A percentile compares a stretch with the other conserved stretches of the same genome.
These are phyloP conservation scores for Chiridota heheva DNA, from an alignment of 35 echinoderm and acorn worm species.

Conservation along the genomic window DNA sequence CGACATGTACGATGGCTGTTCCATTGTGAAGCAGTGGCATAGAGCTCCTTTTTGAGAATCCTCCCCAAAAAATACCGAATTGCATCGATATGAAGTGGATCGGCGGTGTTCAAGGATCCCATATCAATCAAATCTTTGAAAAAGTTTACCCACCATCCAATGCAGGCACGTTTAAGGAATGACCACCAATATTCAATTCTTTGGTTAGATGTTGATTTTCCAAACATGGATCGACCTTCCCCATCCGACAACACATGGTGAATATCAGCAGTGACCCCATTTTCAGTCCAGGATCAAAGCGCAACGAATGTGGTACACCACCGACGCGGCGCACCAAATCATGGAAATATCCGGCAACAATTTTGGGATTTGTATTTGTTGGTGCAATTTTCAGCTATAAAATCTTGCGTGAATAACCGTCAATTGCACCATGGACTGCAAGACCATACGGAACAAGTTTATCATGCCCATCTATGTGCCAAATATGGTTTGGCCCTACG, in stretches of 20 bases:
- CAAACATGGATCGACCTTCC: conserved; percentile 27
- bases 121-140: conserved; percentile 47
- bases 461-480: conserved; percentile 23
- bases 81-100: conserved; percentile 34
- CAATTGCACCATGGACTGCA: conserved; percentile 20
- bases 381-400: conserved; percentile 42
- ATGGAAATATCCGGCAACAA: conserved; percentile 2
- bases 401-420: conserved; percentile 10
- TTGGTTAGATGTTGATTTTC: conserved; percentile 46
- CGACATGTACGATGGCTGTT: conserved; percentile 43
- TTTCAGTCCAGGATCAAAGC: conserved; percentile 3
- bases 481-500: conserved; percentile 17
- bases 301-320: neutral
- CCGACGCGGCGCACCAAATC: neutral
- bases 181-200: conserved; percentile 52
- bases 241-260: conserved; percentile 3
- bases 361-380: conserved; percentile 53
- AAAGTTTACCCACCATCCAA: conserved; percentile 31
- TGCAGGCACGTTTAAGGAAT: conserved; percentile 9
- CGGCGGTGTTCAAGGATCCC: conserved; percentile 36
- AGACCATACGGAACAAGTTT: conserved; percentile 38
- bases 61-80: conserved; percentile 35
- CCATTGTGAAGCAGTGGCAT: neutral
- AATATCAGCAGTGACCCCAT: neutral
- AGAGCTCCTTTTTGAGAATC: conserved; percentile 43